Evolutionary conservation across 2,113 vertebrate species (phyloP).

Genomic region (Haliaeetus leucogaster): DNA sequence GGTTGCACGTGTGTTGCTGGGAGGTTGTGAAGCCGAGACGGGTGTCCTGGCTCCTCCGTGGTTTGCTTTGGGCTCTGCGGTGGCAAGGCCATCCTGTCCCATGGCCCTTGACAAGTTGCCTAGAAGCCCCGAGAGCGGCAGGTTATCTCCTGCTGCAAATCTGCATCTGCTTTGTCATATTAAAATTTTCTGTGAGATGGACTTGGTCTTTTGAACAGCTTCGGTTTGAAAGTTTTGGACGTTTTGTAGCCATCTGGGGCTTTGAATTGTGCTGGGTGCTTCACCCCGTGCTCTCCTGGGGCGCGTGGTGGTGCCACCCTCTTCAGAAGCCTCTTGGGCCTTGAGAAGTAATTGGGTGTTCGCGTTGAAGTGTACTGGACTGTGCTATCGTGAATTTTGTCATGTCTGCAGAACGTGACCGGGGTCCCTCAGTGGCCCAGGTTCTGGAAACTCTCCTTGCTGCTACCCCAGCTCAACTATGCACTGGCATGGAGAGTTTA

Average conservation of each 20-base stretch:
- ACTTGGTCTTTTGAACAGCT: not conserved
- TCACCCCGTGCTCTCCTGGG: fast-evolving
- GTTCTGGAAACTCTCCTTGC: not conserved
- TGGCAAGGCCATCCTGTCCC: not conserved
- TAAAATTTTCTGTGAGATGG: not conserved
- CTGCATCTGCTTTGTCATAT: not conserved
- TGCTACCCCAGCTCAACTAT: not conserved
- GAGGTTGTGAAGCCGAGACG: not conserved
- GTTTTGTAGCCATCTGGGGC: not conserved
- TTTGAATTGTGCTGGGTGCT: not conserved
- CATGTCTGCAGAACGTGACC: fast-evolving
- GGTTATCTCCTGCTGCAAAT: not conserved
- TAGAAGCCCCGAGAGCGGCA: not conserved
- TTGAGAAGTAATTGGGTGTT: not conserved
- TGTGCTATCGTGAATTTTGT: not conserved
- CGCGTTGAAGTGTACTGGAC: fast-evolving
- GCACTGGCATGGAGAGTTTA: not conserved
- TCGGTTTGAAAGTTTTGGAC: not conserved
- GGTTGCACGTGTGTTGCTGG: not conserved
- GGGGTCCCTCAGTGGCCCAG: not conserved
- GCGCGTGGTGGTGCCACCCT: not conserved
- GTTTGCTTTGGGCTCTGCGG: not conserved
- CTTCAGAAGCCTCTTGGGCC: not conserved
- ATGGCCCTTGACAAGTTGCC: not conserved
- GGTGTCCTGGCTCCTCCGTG: not conserved